These are phyloP conservation scores for Vultur gryphus DNA, from an alignment of 2,797 vertebrate species.

Conservation along the genomic window DNA sequence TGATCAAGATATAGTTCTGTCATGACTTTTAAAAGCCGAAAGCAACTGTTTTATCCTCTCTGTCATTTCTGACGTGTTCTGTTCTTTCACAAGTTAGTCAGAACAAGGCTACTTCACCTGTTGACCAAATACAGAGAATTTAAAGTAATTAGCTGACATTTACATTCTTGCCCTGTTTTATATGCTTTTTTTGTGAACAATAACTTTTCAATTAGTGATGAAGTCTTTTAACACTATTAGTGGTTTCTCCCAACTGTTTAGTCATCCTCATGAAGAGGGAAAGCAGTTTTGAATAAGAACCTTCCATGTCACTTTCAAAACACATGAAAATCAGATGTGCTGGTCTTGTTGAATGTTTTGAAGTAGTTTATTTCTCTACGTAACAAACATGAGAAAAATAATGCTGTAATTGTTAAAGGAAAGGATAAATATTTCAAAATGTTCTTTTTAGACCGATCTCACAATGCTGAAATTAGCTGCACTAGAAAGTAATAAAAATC, in stretches of 20 bases:
- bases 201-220: background rate
- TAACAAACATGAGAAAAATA: background rate
- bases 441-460: conserved; percentile 88
- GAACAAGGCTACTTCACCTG: background rate
- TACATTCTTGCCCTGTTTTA: background rate
- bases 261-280: background rate
- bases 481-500: conserved; percentile 98
- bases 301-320: background rate
- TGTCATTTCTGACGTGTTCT: background rate
- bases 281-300: background rate
- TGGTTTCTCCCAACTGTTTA: background rate
- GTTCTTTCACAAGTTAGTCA: background rate
- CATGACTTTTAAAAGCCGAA: background rate
- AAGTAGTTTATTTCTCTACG: background rate
- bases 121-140: background rate
- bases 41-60: background rate
- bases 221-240: background rate
- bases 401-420: background rate
- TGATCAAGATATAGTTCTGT: background rate
- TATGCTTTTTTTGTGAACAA: background rate
- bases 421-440: background rate
- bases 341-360: background rate
- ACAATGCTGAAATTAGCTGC: conserved; percentile 95
- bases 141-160: background rate
- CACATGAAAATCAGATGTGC: background rate